Evolutionary conservation across 37 sponge, comb jelly and placozoan genomes (phyloP).

Genomic region (Cladorhizidae sp.): DNA sequence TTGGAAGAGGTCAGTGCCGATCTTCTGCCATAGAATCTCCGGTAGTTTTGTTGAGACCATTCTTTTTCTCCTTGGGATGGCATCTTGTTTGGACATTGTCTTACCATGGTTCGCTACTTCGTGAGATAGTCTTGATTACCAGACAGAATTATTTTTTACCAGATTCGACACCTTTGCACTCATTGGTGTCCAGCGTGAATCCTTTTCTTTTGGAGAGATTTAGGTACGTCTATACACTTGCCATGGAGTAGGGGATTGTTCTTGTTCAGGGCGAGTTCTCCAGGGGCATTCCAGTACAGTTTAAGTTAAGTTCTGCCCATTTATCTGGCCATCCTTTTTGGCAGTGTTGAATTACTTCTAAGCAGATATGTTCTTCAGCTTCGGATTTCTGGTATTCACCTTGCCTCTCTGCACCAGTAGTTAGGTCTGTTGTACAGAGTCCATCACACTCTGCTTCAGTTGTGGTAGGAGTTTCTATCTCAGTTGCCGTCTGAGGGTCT

Average conservation of each 20-base stretch:
- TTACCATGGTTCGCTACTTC: slow-evolving; percentile 10
- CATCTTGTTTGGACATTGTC: slow-evolving; percentile 11
- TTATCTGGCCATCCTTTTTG: background rate
- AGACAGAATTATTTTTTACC: slow-evolving; percentile 33
- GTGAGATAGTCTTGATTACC: slow-evolving; percentile 47
- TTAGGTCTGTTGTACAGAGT: no score
- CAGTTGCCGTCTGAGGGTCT: no score
- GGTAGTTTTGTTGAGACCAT: slow-evolving; percentile 32
- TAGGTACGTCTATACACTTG: slow-evolving; percentile 11
- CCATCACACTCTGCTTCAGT: no score
- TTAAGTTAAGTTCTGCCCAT: background rate
- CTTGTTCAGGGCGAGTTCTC: slow-evolving; percentile 6
- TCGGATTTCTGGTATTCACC: no score
- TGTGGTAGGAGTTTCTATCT: no score
- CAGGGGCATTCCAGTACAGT: slow-evolving; percentile 14
- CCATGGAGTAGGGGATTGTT: background rate
- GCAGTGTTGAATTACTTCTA: no score
- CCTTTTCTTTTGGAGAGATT: no score
- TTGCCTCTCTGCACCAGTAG: no score
- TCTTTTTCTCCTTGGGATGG: no score
- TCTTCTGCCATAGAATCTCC: slow-evolving; percentile 49
- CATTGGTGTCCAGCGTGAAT: slow-evolving; percentile 52
- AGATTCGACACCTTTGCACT: slow-evolving; percentile 7
- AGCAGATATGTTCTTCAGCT: no score
- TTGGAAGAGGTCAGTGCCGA: slow-evolving; percentile 38